phyloP scores from a whole-genome alignment of 1,140 invertebrate species.

The Dryas iulia region DNA sequence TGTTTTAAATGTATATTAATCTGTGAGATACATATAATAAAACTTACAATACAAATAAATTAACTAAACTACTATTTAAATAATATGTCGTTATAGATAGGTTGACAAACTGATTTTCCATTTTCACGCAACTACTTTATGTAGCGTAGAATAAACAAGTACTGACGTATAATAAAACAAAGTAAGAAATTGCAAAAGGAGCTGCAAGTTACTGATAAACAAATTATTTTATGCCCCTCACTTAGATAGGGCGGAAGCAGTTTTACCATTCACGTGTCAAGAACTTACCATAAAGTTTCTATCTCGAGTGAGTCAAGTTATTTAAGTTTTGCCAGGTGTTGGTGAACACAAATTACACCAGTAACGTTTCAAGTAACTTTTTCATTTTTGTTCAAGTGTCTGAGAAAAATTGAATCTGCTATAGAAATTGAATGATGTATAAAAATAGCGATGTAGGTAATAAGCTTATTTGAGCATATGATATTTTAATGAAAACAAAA shows the following conservation, averaged over 20 bases:
- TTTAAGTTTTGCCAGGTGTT: constrained; percentile 8
- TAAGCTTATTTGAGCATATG: no score
- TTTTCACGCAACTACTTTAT: not conserved
- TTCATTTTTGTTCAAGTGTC: not conserved
- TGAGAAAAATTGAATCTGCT: not conserved
- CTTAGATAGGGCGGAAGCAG: constrained; percentile 1
- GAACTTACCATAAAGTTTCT: constrained; percentile 5
- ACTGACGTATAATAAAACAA: not conserved
- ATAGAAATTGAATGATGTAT: no score
- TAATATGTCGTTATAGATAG: no score
- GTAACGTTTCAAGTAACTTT: not conserved
- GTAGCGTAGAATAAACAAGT: not conserved
- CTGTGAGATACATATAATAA: no score
- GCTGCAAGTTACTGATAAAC: not conserved
- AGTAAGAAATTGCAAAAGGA: not conserved
- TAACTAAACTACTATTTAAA: no score
- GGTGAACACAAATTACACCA: constrained; percentile 7
- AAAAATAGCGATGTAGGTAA: no score
- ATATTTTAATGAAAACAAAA: no score
- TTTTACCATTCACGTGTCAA: constrained; percentile 4
- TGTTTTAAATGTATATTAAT: no score
- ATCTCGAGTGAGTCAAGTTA: constrained; percentile 3
- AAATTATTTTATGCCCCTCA: not conserved
- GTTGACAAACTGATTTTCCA: not conserved
- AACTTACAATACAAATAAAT: no score